A percentile compares a stretch with the other conserved stretches of the same genome.
Conservation (phyloP, 2,888 invertebrate species). For the Clunio marinus region DNA sequence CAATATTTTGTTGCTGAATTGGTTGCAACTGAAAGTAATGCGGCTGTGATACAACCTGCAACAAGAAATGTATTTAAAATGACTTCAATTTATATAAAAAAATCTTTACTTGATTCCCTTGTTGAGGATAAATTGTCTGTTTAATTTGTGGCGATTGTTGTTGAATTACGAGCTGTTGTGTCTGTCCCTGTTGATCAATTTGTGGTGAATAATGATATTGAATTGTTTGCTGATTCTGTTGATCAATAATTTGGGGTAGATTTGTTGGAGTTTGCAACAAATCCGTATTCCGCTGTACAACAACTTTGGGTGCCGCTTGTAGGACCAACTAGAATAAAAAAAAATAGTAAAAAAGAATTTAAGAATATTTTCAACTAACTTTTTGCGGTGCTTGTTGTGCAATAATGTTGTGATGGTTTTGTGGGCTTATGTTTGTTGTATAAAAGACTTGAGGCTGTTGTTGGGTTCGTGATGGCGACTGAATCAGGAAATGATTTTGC, state of each 20-base stretch:
- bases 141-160: slow-evolving; percentile 15
- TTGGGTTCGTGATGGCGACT: background rate
- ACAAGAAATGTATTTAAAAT: background rate
- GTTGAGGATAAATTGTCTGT: slow-evolving; percentile 26
- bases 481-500: slow-evolving; percentile 27
- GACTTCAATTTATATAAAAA: background rate
- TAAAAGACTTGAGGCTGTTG: slow-evolving; percentile 32
- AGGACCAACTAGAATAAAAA: background rate
- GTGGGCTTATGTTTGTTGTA: background rate
- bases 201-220: slow-evolving; percentile 2
- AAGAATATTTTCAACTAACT: background rate
- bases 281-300: slow-evolving; percentile 16
- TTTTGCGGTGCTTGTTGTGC: slow-evolving; percentile 40
- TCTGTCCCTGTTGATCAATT: slow-evolving; percentile 10
- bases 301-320: slow-evolving; percentile 10
- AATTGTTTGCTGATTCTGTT: slow-evolving; percentile 15
- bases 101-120: background rate
- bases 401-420: slow-evolving; percentile 19
- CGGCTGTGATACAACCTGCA: background rate
- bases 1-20: slow-evolving; percentile 44
- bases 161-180: slow-evolving; percentile 13
- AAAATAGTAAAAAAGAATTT: background rate
- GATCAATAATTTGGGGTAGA: slow-evolving; percentile 25
- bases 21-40: slow-evolving; percentile 23
- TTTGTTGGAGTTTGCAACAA: background rate